Conservation (phyloP, 2,888 invertebrate genomes). For the Cristatella mucedo region DNA sequence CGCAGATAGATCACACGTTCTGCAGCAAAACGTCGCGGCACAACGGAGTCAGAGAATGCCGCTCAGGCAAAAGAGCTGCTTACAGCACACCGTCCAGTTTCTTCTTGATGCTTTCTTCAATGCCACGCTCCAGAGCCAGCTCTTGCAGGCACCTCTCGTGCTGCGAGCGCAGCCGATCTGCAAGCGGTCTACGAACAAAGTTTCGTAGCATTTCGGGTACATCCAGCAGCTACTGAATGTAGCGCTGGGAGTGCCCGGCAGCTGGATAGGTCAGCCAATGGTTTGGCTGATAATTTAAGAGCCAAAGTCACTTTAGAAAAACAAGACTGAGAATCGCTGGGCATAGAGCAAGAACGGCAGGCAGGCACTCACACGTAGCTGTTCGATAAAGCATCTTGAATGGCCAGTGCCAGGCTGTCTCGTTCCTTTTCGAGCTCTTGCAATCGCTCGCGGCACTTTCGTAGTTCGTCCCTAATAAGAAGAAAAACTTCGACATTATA, state of each 20-base stretch:
- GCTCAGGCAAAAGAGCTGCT: too few species aligned
- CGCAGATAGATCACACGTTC: too few species aligned
- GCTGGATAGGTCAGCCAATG: too few species aligned
- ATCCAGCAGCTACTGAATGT: too few species aligned
- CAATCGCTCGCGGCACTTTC: constrained; percentile 7
- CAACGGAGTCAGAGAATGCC: too few species aligned
- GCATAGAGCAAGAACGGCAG: too few species aligned
- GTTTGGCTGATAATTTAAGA: too few species aligned
- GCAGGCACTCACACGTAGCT: constrained; percentile 11
- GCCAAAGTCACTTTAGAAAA: too few species aligned
- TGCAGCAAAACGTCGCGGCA: too few species aligned
- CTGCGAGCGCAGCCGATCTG: constrained; percentile 22
- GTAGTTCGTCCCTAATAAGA: constrained; percentile 2
- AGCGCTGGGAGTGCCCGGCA: too few species aligned
- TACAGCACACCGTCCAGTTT: constrained; percentile 28
- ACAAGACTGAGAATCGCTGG: too few species aligned
- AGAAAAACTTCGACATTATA: too few species aligned
- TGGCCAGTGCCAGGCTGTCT: not conserved
- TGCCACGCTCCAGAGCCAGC: constrained; percentile 23
- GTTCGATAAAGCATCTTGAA: not conserved
- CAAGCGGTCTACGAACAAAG: constrained; percentile 20
- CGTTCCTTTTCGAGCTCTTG: constrained; percentile 7
- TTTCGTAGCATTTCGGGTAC: not conserved
- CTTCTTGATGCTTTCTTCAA: constrained; percentile 21
- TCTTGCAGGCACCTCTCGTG: constrained; percentile 26